Base-by-base conservation (phyloP, 2,797 vertebrate genomes). In the Hypotaenidia philippensis region DNA sequence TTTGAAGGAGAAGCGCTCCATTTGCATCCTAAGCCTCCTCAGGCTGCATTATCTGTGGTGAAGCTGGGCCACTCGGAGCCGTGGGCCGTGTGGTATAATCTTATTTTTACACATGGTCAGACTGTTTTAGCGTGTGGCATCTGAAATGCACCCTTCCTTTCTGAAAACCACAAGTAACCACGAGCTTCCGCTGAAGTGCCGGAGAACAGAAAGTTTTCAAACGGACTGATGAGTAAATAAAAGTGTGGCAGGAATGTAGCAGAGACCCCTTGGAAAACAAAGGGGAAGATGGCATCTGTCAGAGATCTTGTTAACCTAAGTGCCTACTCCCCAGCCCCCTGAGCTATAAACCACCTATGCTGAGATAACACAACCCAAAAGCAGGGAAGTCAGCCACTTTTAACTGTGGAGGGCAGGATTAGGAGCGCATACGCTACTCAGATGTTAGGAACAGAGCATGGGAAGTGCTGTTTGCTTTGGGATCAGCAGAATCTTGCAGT, bases 101-200 rank as follows among this genome's bases (percentile, higher is more conserved):
- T 97, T 38, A 77, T 92, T 95, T 97, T 95, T 87, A 52, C 94
- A 95, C 74, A 8, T 16, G 83, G 90, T 6, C 59, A 22, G 88
- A 22, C 83, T 87, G 95, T 75, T 89, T 59, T n/a, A 26, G 32
- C 18, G 47, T 1, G 50, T 76, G 91, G 23, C 70, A 9, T n/a
- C 23, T 13, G 68, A 40, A 92, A 76, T 47, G 83, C 89, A 91
- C 22, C 59, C 76, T 93, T 96, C 95, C 90, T 82, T 69, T 61
- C 6, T 36, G 77, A 52, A 61, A 96, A 32, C 88, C 92, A 49
- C 50, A 49, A 4, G 55, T 21, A 64, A 45, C 85, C 95, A 78
- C 8, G 0, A 29, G 47, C 19, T 93, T 95, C 92, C 55, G 18
- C 52, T 29, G 0, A n/a, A 52, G 87, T 26, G 60, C 64, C 2